phyloP scores from a whole-genome alignment of 2,113 vertebrate species.

The Silurus glanis region DNA sequence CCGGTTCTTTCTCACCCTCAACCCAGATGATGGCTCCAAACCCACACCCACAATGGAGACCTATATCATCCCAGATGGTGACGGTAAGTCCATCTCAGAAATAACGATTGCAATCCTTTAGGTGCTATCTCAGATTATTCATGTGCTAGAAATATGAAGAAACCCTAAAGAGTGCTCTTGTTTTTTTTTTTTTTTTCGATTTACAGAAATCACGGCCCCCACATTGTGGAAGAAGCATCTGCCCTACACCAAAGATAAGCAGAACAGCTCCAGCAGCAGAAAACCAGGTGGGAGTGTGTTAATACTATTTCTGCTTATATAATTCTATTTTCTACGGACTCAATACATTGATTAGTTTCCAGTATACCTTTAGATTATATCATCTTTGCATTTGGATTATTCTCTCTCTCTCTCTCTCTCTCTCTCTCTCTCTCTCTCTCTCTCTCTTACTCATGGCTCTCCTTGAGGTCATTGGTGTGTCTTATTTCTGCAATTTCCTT shows the following conservation, averaged over 20 bases:
- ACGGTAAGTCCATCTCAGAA: conserved; percentile 77
- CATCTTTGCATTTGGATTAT: too few relatives aligned
- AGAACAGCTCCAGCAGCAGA: conserved; percentile 85
- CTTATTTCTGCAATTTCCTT: too few relatives aligned
- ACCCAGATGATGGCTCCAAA: conserved; percentile 98
- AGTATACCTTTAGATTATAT: too few relatives aligned
- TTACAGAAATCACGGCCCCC: conserved; percentile 91
- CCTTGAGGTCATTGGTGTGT: too few relatives aligned
- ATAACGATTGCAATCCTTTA: background rate
- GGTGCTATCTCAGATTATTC: background rate
- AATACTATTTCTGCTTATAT: background rate
- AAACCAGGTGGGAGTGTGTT: conserved; percentile 79
- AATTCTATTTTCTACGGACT: background rate
- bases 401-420: too few relatives aligned
- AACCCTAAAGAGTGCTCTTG: background rate
- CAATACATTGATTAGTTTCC: too few relatives aligned
- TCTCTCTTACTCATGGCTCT: too few relatives aligned
- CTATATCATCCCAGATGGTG: conserved; percentile 84
- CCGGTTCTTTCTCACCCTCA: conserved; percentile 99
- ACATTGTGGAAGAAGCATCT: conserved; percentile 95
- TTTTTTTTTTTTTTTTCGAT: conserved; percentile 4
- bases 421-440: too few relatives aligned
- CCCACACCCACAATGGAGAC: conserved; percentile 95
- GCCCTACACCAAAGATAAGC: conserved; percentile 86
- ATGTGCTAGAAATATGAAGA: background rate